phyloP scores from a whole-genome alignment of 2,888 invertebrate genomes.

The Drosophila mercatorum region DNA sequence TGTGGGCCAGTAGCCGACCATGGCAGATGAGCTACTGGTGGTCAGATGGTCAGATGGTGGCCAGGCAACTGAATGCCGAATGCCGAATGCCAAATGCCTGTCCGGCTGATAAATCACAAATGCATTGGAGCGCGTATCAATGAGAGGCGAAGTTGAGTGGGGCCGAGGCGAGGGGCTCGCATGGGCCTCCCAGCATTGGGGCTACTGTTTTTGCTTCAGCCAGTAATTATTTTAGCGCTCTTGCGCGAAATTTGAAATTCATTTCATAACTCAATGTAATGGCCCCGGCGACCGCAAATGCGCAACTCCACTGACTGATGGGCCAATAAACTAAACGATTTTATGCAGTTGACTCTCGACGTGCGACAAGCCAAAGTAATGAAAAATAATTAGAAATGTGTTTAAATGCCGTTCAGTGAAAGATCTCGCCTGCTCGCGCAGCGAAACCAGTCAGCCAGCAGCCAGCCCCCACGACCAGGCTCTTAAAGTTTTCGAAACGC shows the following conservation, averaged over 20 bases:
- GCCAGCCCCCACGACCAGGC: slow-evolving; percentile 21
- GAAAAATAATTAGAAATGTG: slow-evolving; percentile 77
- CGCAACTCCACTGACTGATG: slow-evolving; percentile 74
- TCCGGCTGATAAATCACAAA: slow-evolving; percentile 76
- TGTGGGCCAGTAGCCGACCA: slow-evolving; percentile 50
- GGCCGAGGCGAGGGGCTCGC: not conserved
- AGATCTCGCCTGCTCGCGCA: slow-evolving; percentile 28
- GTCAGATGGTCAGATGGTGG: slow-evolving; percentile 35
- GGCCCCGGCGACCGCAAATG: slow-evolving; percentile 69
- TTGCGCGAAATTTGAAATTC: slow-evolving; percentile 79
- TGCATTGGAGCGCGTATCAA: slow-evolving; percentile 73
- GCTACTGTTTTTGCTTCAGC: slow-evolving; percentile 57
- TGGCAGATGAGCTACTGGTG: slow-evolving; percentile 71
- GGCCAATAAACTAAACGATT: slow-evolving; percentile 79
- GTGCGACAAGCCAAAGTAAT: slow-evolving; percentile 71
- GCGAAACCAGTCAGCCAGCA: slow-evolving; percentile 4
- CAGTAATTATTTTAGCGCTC: slow-evolving; percentile 75
- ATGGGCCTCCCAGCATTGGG: slow-evolving; percentile 29
- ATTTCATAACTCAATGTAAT: slow-evolving; percentile 79
- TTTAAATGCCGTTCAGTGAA: slow-evolving; percentile 50
- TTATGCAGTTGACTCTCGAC: slow-evolving; percentile 66
- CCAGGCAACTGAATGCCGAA: slow-evolving; percentile 35
- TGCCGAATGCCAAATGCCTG: slow-evolving; percentile 39
- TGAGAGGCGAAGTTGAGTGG: slow-evolving; percentile 43
- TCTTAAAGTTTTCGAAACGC: slow-evolving; percentile 46